Evolutionary conservation across 2,797 vertebrate genomes (phyloP), one percentile per base, ranked within the genome.

Genomic region (Ptychobarbus kaznakovi): DNA sequence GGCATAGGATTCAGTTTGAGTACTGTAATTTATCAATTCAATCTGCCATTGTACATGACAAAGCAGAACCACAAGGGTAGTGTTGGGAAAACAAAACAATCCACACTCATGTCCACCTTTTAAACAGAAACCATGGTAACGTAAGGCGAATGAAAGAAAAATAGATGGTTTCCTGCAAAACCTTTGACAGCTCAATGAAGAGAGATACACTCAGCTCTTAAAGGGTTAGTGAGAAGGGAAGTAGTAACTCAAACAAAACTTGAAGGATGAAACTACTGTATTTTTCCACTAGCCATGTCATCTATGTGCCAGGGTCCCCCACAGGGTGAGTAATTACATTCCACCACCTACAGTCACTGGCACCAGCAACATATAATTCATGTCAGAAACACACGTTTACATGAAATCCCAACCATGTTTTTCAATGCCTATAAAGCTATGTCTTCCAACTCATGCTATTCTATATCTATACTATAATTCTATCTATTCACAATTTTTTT

Each of bases 171-270:
- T 70, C 28, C 81, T 56, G 65, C 3, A 2, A 76, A 83, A 51
- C 69, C 53, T 63, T 35, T 80, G 78, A 82, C 63, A 58, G 58
- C 58, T 86, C 81, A 83, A 46, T 56, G 63, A 73, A 86, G 53
- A 84, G 28, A 12, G 35, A 69, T 56, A 44, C 28, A 68, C 61
- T 76, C 63, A 61, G 12, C 66, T 42, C 18, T 42, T 22, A n/a
- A 72, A 65, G 61, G 58, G 75, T 82, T 66, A 72, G 73, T 49
- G 63, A 81, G 56, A 70, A 76, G 28, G 4, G 10, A 32, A 42
- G 76, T 68, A 40, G 80, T 75, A 83, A 75, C 56, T 86, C 73
- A 82, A 42, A 73, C 12, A 79, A 79, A 82, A 66, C 68, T 66
- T 66, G 20, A 73, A 6, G 8, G 25, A 75, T 77, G 25, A 75